Percentiles rank a stretch among this genome's conserved stretches.
phyloP scores from a whole-genome alignment of 2,113 vertebrate genomes.

The Pongo pygmaeus region DNA sequence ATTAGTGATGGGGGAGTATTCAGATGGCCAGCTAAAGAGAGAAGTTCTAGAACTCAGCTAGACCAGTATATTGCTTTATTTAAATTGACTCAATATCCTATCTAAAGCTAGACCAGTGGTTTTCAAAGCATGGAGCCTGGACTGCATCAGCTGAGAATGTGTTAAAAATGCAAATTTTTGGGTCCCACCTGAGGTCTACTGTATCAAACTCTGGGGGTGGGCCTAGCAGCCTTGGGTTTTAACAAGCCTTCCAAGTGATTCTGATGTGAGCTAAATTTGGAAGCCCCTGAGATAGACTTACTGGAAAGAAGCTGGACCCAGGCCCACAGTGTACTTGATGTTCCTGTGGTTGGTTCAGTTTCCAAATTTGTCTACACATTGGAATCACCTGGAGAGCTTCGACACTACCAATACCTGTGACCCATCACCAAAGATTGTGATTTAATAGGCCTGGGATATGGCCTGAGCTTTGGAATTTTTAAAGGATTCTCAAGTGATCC shows the following conservation, averaged over 20 bases:
- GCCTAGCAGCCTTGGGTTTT: neutral
- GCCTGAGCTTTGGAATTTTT: neutral
- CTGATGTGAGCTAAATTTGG: neutral
- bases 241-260: neutral
- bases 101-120: neutral
- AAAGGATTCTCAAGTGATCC: constrained; percentile 8
- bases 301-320: neutral
- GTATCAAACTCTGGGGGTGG: neutral
- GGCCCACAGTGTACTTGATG: neutral
- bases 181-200: neutral
- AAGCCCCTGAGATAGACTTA: neutral
- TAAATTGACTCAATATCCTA: too few relatives aligned
- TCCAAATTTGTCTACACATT: neutral
- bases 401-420: neutral
- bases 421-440: neutral
- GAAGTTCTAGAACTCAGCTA: neutral
- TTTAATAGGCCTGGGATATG: neutral
- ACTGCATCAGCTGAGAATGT: neutral
- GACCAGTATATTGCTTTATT: neutral
- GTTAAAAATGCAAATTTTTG: constrained; percentile 5
- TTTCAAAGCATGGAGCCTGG: neutral
- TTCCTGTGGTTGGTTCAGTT: neutral
- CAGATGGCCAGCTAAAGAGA: neutral
- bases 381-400: neutral
- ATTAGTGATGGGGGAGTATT: neutral